These are phyloP conservation scores for Thysanoteuthis rhombus DNA, from an alignment of 2,888 invertebrate species.

Conservation along the genomic window DNA sequence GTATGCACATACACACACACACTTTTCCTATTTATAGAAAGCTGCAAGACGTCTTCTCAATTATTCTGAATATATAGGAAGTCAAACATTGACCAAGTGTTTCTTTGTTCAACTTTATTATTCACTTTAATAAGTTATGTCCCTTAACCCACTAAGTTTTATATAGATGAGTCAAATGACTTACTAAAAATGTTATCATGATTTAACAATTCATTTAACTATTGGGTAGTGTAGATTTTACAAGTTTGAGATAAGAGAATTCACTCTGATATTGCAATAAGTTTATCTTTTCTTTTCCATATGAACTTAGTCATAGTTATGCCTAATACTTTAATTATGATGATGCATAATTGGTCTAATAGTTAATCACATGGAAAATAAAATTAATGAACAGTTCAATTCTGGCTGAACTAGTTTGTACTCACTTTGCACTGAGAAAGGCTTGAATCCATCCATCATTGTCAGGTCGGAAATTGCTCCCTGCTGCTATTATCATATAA, in stretches of 20 bases:
- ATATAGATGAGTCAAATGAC: not conserved
- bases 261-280: no score
- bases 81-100: not conserved
- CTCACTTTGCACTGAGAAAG: not conserved
- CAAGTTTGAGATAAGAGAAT: no score
- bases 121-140: not conserved
- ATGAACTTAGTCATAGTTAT: no score
- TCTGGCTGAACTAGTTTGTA: no score
- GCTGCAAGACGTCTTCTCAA: not conserved
- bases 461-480: no score
- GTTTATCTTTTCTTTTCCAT: no score
- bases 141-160: not conserved
- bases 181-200: not conserved
- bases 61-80: not conserved
- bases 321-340: no score
- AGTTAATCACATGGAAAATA: not conserved
- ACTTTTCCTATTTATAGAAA: not conserved
- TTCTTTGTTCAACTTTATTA: not conserved
- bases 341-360: not conserved
- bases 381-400: not conserved
- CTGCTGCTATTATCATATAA: no score
- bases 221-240: not conserved
- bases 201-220: not conserved
- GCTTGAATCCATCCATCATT: not conserved
- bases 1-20: not conserved